Percentiles rank a stretch among this genome's conserved stretches.
These are phyloP conservation scores for Manis javanica DNA, from an alignment of 2,797 vertebrate genomes.

Conservation along the genomic window DNA sequence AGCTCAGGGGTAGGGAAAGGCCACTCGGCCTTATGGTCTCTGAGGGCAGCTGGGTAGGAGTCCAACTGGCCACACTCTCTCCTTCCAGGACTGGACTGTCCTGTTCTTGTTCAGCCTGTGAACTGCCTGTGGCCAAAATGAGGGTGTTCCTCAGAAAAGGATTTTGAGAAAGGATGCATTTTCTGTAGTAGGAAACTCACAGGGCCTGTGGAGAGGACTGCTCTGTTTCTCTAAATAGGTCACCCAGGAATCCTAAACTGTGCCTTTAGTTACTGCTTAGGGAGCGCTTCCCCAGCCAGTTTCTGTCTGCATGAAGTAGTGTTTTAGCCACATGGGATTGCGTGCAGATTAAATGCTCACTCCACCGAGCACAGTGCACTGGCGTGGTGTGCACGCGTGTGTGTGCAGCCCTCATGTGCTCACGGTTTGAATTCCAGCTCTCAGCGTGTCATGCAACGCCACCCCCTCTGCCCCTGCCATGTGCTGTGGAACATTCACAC, in stretches of 20 bases:
- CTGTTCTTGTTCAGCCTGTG: not conserved
- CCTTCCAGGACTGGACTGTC: not conserved
- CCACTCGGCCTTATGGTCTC: not conserved
- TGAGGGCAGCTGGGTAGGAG: not conserved
- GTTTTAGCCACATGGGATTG: constrained; percentile 84
- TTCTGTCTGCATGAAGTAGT: constrained; percentile 79
- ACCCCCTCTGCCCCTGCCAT: not conserved
- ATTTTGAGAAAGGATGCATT: constrained; percentile 78
- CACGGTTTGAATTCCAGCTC: constrained; percentile 64
- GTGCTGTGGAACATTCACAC: constrained; percentile 70
- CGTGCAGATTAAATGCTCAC: constrained; percentile 80
- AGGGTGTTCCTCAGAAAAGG: constrained; percentile 75
- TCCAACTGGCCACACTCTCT: not conserved
- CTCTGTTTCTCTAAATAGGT: constrained; percentile 83
- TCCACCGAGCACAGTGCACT: constrained; percentile 43
- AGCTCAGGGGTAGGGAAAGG: not conserved
- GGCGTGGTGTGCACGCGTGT: not conserved
- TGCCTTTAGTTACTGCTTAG: constrained; percentile 82
- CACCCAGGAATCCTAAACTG: constrained; percentile 84
- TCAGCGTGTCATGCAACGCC: constrained; percentile 70
- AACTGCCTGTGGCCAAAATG: constrained; percentile 68
- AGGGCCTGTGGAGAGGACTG: constrained; percentile 77
- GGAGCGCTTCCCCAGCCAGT: constrained; percentile 81
- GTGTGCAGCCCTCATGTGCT: no score
- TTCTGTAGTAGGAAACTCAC: constrained; percentile 79